A percentile compares a stretch with the other conserved stretches of the same genome.
Evolutionary conservation across 2,113 vertebrate genomes (phyloP).

Genomic region (Dipodomys spectabilis): DNA sequence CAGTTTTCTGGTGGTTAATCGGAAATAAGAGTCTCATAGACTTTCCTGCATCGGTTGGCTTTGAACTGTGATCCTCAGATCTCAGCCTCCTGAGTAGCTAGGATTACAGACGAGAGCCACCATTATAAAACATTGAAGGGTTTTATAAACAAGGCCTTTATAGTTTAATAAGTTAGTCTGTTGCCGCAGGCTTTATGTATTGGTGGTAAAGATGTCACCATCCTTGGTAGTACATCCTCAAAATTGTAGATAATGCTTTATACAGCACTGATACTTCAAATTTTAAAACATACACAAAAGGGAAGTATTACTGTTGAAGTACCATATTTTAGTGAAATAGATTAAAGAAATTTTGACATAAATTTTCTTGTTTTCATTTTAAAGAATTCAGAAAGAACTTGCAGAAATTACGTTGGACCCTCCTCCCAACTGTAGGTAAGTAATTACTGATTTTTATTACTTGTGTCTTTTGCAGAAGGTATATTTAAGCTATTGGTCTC

Average conservation of each 20-base stretch:
- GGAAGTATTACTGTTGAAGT: constrained; percentile 36
- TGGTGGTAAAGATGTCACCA: neutral
- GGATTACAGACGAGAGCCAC: too few species aligned
- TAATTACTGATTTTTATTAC: constrained; percentile 80
- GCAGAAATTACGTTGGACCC: constrained; percentile 99
- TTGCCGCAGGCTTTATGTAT: neutral
- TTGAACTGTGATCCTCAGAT: too few species aligned
- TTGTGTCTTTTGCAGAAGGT: constrained; percentile 64
- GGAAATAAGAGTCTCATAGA: too few species aligned
- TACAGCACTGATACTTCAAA: neutral
- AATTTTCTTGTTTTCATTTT: constrained; percentile 77
- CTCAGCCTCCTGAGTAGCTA: too few species aligned
- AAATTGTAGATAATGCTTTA: neutral
- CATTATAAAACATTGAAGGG: neutral
- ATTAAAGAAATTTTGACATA: constrained; percentile 66
- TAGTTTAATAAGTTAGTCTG: neutral
- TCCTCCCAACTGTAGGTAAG: constrained; percentile 99
- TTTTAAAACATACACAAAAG: neutral
- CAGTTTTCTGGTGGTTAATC: too few species aligned
- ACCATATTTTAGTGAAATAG: constrained; percentile 61
- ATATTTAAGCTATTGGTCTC: constrained; percentile 21
- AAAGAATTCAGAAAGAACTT: constrained; percentile 99
- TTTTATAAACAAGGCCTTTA: neutral
- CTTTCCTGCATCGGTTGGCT: too few species aligned
- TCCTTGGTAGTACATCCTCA: neutral